Base-by-base conservation (phyloP, 2,113 vertebrate genomes). In the Colaptes auratus region DNA sequence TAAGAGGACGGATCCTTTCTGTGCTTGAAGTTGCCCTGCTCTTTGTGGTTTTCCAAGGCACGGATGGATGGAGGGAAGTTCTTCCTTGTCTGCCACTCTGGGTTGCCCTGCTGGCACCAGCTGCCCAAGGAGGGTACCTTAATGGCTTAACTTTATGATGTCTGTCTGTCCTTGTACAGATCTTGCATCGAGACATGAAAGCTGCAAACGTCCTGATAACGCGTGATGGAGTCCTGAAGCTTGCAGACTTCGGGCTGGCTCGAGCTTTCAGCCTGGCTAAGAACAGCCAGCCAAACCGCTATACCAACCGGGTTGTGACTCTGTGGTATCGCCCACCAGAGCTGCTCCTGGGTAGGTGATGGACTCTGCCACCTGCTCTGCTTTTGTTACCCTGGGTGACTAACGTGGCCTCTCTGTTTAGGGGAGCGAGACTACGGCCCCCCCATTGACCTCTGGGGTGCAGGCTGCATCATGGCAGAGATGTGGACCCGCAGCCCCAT, bases 401-500 rank as follows among this genome's bases (percentile, higher is more conserved):
- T 93, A 96, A 96, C 58, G 23, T 3, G 0, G 46, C 90, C 1
- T 94, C 93, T 96, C 76, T 85, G 52, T 88, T 66, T 91, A 99
- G 99, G 99, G 31, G 99, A 99, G 96, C 97, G 99, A 46, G 99
- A 99, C 95, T 99, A 99, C 0, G 99, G 99, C 17, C 99, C 99
- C 7, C 99, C 99, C 89, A 99, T 99, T 65, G 99, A 99, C 93
- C 98, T 99, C 33, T 99, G 99, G 99, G 99, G 99, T 0, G 99
- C 96, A 4, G 99, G 99, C 66, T 99, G 99, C 97, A 99, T 99
- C 97, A 99, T 99, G 99, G 99, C 99, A 0, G 99, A 99, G 97
- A 99, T 99, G 99, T 99, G 99, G 99, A 99, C 99, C 21, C 98
- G 99, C 70, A 99, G 99, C 97, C 99, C 99, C 53, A 99, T 99